Evolutionary conservation across 2,797 vertebrate genomes (phyloP), one percentile per base, ranked within the genome.

Genomic region (Mallotus villosus): DNA sequence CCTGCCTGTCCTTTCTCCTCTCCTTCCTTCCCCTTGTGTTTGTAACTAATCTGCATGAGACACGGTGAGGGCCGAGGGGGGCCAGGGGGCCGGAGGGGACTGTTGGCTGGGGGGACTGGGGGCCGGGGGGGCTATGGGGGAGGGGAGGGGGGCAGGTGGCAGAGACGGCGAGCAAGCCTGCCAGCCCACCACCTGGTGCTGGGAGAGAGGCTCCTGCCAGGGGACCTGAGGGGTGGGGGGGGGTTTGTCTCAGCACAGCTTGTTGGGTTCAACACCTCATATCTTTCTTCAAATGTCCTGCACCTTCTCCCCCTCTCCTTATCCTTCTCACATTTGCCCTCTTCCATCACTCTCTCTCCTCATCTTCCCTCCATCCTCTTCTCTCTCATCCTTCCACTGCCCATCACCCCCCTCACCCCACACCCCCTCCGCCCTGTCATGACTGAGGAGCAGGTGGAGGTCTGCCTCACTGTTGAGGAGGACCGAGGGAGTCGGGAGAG

Each of bases 251-350:
- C 85, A 75, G 86, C 91, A 90, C 92, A 93, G 91, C 90, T 91
- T 93, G 92, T 90, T 85, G 87, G 87, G 89, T 86, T 92, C 74
- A 93, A 90, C 93, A 91, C 74, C 85, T 78, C 84, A 74, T 55
- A 32, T 49, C 68, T 61, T 67, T 62, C 67, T 61, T 58, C 14
- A 24, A 34, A 67, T 63, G 55, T n/a, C 63, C 22, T 57, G 12
- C 24, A 5, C 19, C n/a, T 41, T 49, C 4, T 46, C 58, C 21
- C 46, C 34, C 41, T 24, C 51, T 16, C 74, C 73, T 68, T 75
- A 29, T 53, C 24, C 76, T 76, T 77, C 73, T 77, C 71, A n/a
- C 70, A 29, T 64, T 24, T 37, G 21, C 27, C 27, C 17, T n/a
- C 59, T 61, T 7, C 51, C 51, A 14, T 53, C 49, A 27, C 49